phyloP scores from a whole-genome alignment of 2,797 vertebrate species.

The Leptodactylus fallax region DNA sequence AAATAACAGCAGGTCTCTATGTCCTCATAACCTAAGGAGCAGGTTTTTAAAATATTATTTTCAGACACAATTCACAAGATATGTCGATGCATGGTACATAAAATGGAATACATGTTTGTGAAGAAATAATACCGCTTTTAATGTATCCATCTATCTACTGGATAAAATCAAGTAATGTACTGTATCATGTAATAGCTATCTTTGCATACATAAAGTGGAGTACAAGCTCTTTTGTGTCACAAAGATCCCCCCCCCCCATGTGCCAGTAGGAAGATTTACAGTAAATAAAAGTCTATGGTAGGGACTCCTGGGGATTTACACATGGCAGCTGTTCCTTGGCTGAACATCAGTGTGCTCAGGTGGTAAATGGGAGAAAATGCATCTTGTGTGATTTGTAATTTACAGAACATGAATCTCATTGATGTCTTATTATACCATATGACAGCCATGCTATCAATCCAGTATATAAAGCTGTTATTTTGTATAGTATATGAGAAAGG shows the following conservation, averaged over 20 bases:
- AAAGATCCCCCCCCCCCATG: background rate
- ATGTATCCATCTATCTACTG: background rate
- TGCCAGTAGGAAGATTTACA: background rate
- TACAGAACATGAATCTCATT: slow-evolving; percentile 12
- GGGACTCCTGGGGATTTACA: slow-evolving; percentile 14
- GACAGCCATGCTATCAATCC: slow-evolving; percentile 1
- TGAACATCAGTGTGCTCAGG: slow-evolving; percentile 8
- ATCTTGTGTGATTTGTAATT: slow-evolving; percentile 25
- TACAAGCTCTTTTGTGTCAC: background rate
- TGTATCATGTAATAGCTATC: background rate
- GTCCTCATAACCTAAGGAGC: background rate
- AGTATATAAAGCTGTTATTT: slow-evolving; percentile 1
- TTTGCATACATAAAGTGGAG: background rate
- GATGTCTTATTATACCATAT: slow-evolving; percentile 6
- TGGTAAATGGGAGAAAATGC: slow-evolving; percentile 1
- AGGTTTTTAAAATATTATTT: background rate
- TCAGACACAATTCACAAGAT: background rate
- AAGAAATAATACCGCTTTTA: background rate
- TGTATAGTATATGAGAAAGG: background rate
- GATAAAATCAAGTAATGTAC: background rate
- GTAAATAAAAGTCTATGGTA: background rate
- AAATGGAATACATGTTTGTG: too few species aligned
- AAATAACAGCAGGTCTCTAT: background rate
- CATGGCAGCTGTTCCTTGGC: slow-evolving; percentile 7
- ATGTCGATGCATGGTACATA: too few species aligned